A percentile compares a stretch with the other conserved stretches of the same genome.
These are phyloP conservation scores for Tachina lurida DNA, from an alignment of 2,888 invertebrate species.

Conservation along the genomic window DNA sequence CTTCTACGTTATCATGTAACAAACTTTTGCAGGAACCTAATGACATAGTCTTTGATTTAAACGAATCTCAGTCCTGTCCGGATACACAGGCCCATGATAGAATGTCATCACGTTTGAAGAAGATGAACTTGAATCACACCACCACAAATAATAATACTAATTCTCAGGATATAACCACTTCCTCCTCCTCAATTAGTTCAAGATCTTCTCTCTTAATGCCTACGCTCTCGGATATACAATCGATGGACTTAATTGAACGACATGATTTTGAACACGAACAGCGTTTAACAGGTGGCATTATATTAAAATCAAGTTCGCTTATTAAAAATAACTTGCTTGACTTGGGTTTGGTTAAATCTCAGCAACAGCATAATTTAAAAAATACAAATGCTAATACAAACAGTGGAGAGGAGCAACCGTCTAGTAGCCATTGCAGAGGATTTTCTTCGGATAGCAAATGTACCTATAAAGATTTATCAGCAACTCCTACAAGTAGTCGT, in stretches of 20 bases:
- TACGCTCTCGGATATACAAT: slow-evolving; percentile 80
- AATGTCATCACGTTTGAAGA: slow-evolving; percentile 80
- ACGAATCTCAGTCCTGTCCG: slow-evolving; percentile 52
- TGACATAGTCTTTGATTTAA: slow-evolving; percentile 59
- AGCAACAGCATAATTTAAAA: slow-evolving; percentile 60
- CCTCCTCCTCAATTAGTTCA: slow-evolving; percentile 50
- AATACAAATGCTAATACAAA: slow-evolving; percentile 65
- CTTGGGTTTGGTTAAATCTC: slow-evolving; percentile 79
- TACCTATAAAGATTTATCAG: slow-evolving; percentile 80
- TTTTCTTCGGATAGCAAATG: slow-evolving; percentile 81
- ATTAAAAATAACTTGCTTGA: slow-evolving; percentile 80
- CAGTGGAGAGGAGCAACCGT: slow-evolving; percentile 78
- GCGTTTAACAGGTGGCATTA: slow-evolving; percentile 81
- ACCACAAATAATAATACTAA: slow-evolving; percentile 54
- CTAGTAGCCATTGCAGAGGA: slow-evolving; percentile 75
- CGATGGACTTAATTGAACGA: slow-evolving; percentile 83
- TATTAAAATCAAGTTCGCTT: slow-evolving; percentile 80
- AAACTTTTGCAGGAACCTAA: slow-evolving; percentile 46
- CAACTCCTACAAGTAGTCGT: slow-evolving; percentile 83
- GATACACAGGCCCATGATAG: slow-evolving; percentile 73
- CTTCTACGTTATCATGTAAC: slow-evolving; percentile 28
- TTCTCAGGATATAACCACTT: slow-evolving; percentile 63
- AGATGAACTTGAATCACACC: slow-evolving; percentile 78
- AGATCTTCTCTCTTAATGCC: slow-evolving; percentile 51
- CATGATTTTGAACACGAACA: slow-evolving; percentile 82